Base-by-base conservation (phyloP, 2,888 invertebrate genomes). In the Dyspetes luteomarginatus region DNA sequence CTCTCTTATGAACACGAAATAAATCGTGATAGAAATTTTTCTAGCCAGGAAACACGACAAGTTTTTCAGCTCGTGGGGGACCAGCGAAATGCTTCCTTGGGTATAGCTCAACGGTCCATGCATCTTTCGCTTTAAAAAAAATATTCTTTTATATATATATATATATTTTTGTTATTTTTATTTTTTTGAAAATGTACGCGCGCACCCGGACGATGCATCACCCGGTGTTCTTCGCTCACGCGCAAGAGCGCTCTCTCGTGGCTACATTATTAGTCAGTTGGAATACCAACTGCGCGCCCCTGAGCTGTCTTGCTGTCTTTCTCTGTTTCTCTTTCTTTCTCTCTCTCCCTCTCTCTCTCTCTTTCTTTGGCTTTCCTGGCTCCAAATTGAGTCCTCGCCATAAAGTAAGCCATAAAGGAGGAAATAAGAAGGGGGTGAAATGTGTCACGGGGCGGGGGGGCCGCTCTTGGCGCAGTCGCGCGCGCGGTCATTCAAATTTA, bases 211-310 rank as follows among this genome's bases (percentile, higher is more conserved):
- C 89, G 93, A 92, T 93, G 92, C 92, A 93, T 93, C 93, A 93
- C 93, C 52, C 92, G 92, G 92, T 92, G 92, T 92, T 92, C 93
- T 24, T n/a, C 12, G 17, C 93, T 86, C 87, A 93, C 93, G 93
- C 93, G 36, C 36, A 15, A 7, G 86, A 87, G 93, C 93, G 93
- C 93, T 93, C 93, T 93, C 93, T 93, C 93, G 93, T 93, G 93
- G 94, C 78, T 94, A 93, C 94, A 94, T 94, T 94, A 94, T 94
- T 94, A 94, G 94, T 94, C 93, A 94, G 92, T 93, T 93, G 93
- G 93, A 93, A 94, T 93, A 94, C 94, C 92, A 93, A 93, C 93
- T 89, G 90, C 81, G 73, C 76, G 68, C 52, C 60, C 55, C 64
- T 56, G 58, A 69, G 78, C 69, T 36, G 67, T 62, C 67, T 52